Base-by-base conservation (phyloP, 2,888 invertebrate genomes). In the Diogma glabrata region DNA sequence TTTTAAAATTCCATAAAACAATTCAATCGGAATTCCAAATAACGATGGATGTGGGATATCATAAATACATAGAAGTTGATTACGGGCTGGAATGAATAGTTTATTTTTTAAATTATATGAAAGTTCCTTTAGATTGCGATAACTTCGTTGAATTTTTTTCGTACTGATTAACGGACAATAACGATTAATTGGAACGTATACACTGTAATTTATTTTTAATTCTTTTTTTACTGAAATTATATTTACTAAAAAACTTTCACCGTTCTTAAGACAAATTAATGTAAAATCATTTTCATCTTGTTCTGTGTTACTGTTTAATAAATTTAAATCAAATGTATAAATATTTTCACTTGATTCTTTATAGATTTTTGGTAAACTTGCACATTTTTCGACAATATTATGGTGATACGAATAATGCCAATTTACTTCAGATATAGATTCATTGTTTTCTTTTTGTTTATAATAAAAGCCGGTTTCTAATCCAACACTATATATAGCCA, bases 1-100 rank as follows among this genome's bases (percentile, higher is more conserved):
- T 20, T 23, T n/a, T 43, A 43, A 5, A 43, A 43, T 43, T 43
- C 23, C 23, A 6, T n/a, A 19, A 14, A 43, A 22, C 8, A 43
- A 43, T 5, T 43, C 43, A 14, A 22, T 22, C 12, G 43, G 43
- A n/a, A 43, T n/a, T 22, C 43, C 43, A 43, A 43, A 22, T 8
- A 43, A n/a, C 22, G 43, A 43, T n/a, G 43, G 43, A 14, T 43
- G 43, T 43, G 43, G 43, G 2, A 43, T 23, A n/a, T n/a, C n/a
- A n/a, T n/a, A n/a, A n/a, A n/a, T n/a, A n/a, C n/a, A n/a, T n/a
- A n/a, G n/a, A n/a, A n/a, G n/a, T 14, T 22, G 43, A 22, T 43
- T 22, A 14, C 23, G 20, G 2, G 43, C 43, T 3, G 43, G 43
- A 22, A 14, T 22, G 23, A 43, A 43, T 22, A 43, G 14, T 43